A percentile compares a stretch with the other conserved stretches of the same genome.
Evolutionary conservation across 2,797 vertebrate genomes (phyloP).

Genomic region (Betta splendens): DNA sequence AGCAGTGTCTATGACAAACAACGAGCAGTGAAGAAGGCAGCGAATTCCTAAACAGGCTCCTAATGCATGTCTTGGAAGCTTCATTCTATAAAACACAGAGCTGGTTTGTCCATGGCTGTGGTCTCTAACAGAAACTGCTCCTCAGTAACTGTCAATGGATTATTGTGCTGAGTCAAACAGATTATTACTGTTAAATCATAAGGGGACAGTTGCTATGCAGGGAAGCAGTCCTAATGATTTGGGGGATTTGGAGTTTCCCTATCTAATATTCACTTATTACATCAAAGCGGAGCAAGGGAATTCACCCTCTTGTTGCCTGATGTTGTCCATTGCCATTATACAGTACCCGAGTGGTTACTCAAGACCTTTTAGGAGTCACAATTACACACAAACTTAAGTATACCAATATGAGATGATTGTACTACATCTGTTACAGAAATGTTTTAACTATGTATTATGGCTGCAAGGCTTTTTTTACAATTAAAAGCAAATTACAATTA

Average conservation of each 20-base stretch:
- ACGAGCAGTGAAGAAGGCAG: constrained; percentile 32
- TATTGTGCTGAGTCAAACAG: constrained; percentile 37
- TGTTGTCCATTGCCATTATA: constrained; percentile 25
- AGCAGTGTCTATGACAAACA: constrained; percentile 34
- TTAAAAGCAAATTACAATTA: background rate
- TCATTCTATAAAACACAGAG: constrained; percentile 19
- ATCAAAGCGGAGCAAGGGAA: constrained; percentile 33
- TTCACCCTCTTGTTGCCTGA: constrained; percentile 27
- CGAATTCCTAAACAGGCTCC: constrained; percentile 47
- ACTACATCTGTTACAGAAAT: background rate
- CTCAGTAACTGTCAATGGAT: constrained; percentile 35
- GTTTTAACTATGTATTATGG: no score
- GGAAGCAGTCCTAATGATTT: constrained; percentile 45
- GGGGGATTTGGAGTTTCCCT: constrained; percentile 55
- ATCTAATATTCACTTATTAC: constrained; percentile 56
- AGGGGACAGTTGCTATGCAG: constrained; percentile 19
- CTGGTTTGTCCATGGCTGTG: constrained; percentile 13
- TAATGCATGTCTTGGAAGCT: constrained; percentile 28
- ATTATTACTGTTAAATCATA: constrained; percentile 49
- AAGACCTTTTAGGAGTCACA: constrained; percentile 15
- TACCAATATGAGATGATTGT: background rate
- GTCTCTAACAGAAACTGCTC: constrained; percentile 11
- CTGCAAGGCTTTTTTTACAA: no score
- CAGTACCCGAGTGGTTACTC: constrained; percentile 3
- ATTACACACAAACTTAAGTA: constrained; percentile 1